Conservation (phyloP, 2,888 invertebrate species). For the Selenia dentaria region DNA sequence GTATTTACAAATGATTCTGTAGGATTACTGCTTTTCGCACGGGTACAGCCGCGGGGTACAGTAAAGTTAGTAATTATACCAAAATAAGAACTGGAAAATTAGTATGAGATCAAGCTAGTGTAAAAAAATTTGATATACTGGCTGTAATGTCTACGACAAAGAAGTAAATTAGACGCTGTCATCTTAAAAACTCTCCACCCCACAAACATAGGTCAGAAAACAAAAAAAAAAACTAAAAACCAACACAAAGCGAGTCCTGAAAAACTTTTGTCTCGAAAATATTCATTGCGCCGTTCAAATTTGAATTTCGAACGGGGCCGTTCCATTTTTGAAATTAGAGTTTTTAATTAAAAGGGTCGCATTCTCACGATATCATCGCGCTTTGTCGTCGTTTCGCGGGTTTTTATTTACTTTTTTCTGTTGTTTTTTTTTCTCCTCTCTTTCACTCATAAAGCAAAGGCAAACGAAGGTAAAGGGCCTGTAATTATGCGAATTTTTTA, state of each 20-base stretch:
- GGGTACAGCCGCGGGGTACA: too few species aligned
- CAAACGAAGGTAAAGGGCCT: constrained; percentile 38
- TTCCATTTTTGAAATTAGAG: constrained; percentile 55
- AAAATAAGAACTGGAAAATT: too few species aligned
- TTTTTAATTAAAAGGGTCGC: constrained; percentile 57
- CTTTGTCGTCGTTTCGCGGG: constrained; percentile 48
- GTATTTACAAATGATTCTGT: too few species aligned
- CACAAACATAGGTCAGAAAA: background rate
- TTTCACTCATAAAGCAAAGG: constrained; percentile 36
- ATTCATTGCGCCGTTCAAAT: constrained; percentile 38
- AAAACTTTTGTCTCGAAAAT: constrained; percentile 36
- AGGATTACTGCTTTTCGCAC: too few species aligned
- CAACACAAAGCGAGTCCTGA: constrained; percentile 22
- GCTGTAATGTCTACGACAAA: background rate
- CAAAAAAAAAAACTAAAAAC: constrained; percentile 18
- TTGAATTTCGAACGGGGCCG: constrained; percentile 39
- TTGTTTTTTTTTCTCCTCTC: constrained; percentile 29
- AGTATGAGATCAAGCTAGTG: too few species aligned
- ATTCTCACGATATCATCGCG: constrained; percentile 49
- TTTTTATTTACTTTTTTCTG: constrained; percentile 36
- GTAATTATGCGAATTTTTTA: constrained; percentile 33
- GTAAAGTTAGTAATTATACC: too few species aligned
- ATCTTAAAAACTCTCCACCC: constrained; percentile 11
- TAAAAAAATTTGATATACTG: too few species aligned
- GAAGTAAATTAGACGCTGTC: constrained; percentile 5